These are phyloP conservation scores for Sciurus carolinensis DNA, from an alignment of 2,797 vertebrate species.

Conservation along the genomic window DNA sequence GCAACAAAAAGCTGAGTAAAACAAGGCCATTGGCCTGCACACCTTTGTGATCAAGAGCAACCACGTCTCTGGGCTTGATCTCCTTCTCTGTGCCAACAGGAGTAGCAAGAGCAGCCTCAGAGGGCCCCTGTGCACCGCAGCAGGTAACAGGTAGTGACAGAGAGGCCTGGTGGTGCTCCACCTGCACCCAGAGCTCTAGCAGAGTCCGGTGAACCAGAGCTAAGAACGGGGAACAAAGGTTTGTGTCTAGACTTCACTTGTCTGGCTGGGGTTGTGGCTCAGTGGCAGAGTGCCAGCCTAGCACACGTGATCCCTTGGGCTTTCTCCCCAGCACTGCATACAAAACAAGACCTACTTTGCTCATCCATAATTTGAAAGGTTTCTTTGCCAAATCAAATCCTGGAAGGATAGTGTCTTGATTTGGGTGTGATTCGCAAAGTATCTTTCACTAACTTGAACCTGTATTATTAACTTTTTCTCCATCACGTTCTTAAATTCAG, in stretches of 20 bases:
- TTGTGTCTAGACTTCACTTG: neutral
- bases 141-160: neutral
- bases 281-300: neutral
- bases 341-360: neutral
- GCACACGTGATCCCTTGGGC: too few relatives aligned
- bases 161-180: neutral
- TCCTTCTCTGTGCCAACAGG: neutral
- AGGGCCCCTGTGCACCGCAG: neutral
- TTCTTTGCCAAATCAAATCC: neutral
- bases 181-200: neutral
- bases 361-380: too few relatives aligned
- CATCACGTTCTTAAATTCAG: neutral
- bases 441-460: neutral
- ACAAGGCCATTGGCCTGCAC: neutral
- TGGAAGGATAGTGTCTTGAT: neutral
- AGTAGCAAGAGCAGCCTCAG: neutral
- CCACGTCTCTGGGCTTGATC: neutral
- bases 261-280: neutral
- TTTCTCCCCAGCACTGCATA: neutral
- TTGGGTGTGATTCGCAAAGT: neutral
- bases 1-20: too few relatives aligned
- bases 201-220: neutral
- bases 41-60: neutral
- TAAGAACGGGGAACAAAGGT: neutral
- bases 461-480: neutral